Percentiles rank a stretch among this genome's conserved stretches.
These are phyloP conservation scores for Amphiduros pacificus DNA, from an alignment of 2,888 invertebrate species.

Conservation along the genomic window DNA sequence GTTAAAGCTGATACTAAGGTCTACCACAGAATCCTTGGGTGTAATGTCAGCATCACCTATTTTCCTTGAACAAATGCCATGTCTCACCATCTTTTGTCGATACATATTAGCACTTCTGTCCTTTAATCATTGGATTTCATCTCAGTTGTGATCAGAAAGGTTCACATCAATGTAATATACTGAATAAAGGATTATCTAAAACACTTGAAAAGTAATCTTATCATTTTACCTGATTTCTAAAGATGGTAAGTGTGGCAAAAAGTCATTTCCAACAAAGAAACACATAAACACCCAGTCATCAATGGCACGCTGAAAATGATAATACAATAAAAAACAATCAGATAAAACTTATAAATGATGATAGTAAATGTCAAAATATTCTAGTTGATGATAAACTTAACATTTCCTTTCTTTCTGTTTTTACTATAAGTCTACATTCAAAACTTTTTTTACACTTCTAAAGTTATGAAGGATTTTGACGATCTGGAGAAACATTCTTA, in stretches of 20 bases:
- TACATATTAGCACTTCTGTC: too few species aligned
- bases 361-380: background rate
- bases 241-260: constrained; percentile 95
- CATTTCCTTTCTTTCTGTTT: background rate
- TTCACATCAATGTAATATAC: too few species aligned
- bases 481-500: background rate
- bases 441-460: background rate
- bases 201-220: too few species aligned
- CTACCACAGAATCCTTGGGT: too few species aligned
- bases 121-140: too few species aligned
- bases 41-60: too few species aligned
- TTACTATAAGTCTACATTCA: background rate
- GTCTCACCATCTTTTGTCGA: too few species aligned
- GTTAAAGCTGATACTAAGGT: too few species aligned
- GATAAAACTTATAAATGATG: background rate
- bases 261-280: constrained; percentile 99
- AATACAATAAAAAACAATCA: background rate
- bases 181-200: too few species aligned
- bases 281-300: constrained; percentile 99
- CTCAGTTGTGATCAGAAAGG: too few species aligned
- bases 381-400: background rate
- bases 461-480: background rate
- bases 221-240: constrained; percentile 76
- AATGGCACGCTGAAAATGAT: constrained; percentile 69
- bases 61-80: too few species aligned